Evolutionary conservation across 1,140 invertebrate genomes (phyloP).

Genomic region (Drosophila subpulchrella): DNA sequence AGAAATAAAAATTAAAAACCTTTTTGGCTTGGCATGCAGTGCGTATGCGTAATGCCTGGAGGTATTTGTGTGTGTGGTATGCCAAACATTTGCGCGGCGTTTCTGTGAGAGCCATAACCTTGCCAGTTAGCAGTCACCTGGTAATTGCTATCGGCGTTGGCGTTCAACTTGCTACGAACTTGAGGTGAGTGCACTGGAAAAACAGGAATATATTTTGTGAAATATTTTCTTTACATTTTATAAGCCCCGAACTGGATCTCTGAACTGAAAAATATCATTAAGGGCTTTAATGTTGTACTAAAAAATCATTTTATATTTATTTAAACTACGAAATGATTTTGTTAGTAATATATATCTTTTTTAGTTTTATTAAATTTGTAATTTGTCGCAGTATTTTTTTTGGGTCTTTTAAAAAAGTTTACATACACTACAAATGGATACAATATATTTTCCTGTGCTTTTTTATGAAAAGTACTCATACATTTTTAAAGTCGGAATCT

Average conservation of each 20-base stretch:
- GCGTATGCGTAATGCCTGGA: slow-evolving; percentile 71
- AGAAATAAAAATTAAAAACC: slow-evolving; percentile 20
- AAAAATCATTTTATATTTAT: too few species aligned
- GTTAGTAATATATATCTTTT: too few species aligned
- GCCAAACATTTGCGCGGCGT: slow-evolving; percentile 66
- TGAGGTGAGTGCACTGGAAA: slow-evolving; percentile 14
- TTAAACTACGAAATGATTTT: too few species aligned
- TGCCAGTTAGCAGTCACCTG: slow-evolving; percentile 70
- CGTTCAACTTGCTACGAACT: slow-evolving; percentile 41
- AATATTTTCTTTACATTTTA: background rate
- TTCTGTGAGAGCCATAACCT: slow-evolving; percentile 71
- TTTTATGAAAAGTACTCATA: too few species aligned
- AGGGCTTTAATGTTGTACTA: too few species aligned
- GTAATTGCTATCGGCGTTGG: slow-evolving; percentile 70
- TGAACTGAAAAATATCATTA: too few species aligned
- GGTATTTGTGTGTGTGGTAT: slow-evolving; percentile 59
- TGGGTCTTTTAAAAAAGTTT: too few species aligned
- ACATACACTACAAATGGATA: too few species aligned
- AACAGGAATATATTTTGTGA: background rate
- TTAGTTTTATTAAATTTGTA: too few species aligned
- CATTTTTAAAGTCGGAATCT: too few species aligned
- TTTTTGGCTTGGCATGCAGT: slow-evolving; percentile 48
- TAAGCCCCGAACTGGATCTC: background rate
- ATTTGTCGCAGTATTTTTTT: too few species aligned
- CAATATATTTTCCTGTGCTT: too few species aligned